These are phyloP conservation scores for Schizotus pectinicornis DNA, from an alignment of 2,888 invertebrate species.

Conservation along the genomic window DNA sequence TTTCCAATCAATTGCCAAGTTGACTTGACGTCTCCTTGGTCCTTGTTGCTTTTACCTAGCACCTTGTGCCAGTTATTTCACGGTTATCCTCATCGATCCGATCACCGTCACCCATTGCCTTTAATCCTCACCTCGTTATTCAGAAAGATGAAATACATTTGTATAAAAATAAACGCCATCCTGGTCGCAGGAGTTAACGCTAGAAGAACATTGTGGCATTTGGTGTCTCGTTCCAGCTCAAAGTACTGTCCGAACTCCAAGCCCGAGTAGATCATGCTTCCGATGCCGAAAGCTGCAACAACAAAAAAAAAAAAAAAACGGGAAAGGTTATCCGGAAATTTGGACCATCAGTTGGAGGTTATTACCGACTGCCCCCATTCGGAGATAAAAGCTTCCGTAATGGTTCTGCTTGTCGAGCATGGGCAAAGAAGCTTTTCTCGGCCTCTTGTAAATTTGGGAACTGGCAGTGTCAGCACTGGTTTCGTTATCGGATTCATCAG, in stretches of 20 bases:
- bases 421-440: constrained; percentile 54
- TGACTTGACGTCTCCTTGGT: too few relatives aligned
- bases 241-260: constrained; percentile 96
- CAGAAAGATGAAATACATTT: constrained; percentile 98
- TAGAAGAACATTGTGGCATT: constrained; percentile 89
- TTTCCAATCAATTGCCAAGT: too few relatives aligned
- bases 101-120: too few relatives aligned
- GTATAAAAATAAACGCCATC: constrained; percentile 96
- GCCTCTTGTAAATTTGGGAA: constrained; percentile 39
- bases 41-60: too few relatives aligned
- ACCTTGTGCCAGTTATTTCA: too few relatives aligned
- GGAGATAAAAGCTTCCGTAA: constrained; percentile 90
- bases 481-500: constrained; percentile 62
- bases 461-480: constrained; percentile 49
- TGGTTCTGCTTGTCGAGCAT: constrained; percentile 68
- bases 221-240: constrained; percentile 87
- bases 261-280: constrained; percentile 97
- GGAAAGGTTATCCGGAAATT: background rate
- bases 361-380: constrained; percentile 90
- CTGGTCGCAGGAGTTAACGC: constrained; percentile 90
- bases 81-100: too few relatives aligned
- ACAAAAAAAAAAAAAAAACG: constrained; percentile 14
- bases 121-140: constrained; percentile 84
- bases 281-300: constrained; percentile 82
- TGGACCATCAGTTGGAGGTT: background rate